Evolutionary conservation across 35 echinoderm and acorn worm species (phyloP).

Genomic region (Apostichopus parvimensis): DNA sequence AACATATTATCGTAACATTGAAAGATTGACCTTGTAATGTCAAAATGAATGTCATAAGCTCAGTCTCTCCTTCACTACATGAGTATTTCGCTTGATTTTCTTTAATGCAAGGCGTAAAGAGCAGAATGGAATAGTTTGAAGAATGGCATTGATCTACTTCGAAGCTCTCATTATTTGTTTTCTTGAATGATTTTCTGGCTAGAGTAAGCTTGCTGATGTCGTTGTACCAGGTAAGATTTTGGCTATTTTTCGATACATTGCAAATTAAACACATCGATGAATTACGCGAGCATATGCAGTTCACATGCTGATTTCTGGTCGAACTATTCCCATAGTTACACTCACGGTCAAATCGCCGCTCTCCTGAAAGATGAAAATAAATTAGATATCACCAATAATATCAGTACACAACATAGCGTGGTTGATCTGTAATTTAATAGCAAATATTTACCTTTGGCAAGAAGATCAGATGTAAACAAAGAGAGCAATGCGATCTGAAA

Average conservation of each 20-base stretch:
- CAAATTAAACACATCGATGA: slow-evolving; percentile 6
- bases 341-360: neutral
- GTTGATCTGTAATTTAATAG: too few species aligned
- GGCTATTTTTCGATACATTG: neutral
- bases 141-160: neutral
- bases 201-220: neutral
- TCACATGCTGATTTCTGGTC: neutral
- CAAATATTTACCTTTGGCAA: too few species aligned
- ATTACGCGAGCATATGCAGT: neutral
- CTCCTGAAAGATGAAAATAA: neutral
- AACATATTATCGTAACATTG: too few species aligned
- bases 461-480: too few species aligned
- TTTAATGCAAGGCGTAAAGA: neutral
- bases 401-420: too few species aligned
- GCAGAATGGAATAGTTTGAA: neutral
- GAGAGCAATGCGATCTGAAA: too few species aligned
- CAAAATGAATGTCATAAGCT: neutral
- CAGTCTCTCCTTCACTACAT: neutral
- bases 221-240: neutral
- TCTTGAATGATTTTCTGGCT: neutral
- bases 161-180: neutral
- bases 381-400: too few species aligned
- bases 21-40: neutral
- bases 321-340: neutral
- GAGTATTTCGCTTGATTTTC: neutral